Base-by-base conservation (phyloP, 2,888 invertebrate genomes). In the Caenorhabditis sp. region DNA sequence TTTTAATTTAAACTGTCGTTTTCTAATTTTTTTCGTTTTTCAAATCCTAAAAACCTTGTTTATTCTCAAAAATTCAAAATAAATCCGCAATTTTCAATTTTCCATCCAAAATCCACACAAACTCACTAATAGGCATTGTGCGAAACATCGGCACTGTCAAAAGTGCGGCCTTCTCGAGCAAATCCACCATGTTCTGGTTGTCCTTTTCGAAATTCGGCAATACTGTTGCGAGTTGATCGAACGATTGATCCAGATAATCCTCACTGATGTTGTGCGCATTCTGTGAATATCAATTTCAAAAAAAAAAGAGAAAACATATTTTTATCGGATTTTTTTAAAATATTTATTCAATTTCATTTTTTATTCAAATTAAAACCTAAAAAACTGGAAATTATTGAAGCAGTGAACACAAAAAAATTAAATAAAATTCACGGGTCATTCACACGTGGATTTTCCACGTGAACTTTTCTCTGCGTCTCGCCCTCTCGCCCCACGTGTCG, bases 41-140 rank as follows among this genome's bases (percentile, higher is more conserved):
- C 51, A 15, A 15, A 18, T 20, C 51, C 32, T 32, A 32, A 32
- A 6, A n/a, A n/a, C n/a, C n/a, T n/a, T n/a, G n/a, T 32, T 32
- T 32, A 47, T n/a, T 47, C 18, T 58, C 8, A 11, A 35, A 5
- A 35, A 58, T 35, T n/a, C 50, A 3, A 32, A 9, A 32, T 13
- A 61, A 22, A 40, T 61, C n/a, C n/a, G n/a, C n/a, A n/a, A 18
- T 47, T 24, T 22, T 37, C 26, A 22, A 6, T 50, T 5, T n/a
- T n/a, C n/a, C n/a, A n/a, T n/a, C n/a, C n/a, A n/a, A n/a, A n/a
- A n/a, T n/a, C n/a, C n/a, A n/a, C n/a, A 32, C 32, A 15, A 32
- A 62, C 69, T 20, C 20, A 78, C 80, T 47, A 8, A 80, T 18
- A 32, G 53, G 69, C 35, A 80, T 51, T 28, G 62, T 37, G 20